A percentile compares a stretch with the other conserved stretches of the same genome.
Evolutionary conservation across 2,888 invertebrate genomes (phyloP).

Genomic region (Drosophila macrospina): DNA sequence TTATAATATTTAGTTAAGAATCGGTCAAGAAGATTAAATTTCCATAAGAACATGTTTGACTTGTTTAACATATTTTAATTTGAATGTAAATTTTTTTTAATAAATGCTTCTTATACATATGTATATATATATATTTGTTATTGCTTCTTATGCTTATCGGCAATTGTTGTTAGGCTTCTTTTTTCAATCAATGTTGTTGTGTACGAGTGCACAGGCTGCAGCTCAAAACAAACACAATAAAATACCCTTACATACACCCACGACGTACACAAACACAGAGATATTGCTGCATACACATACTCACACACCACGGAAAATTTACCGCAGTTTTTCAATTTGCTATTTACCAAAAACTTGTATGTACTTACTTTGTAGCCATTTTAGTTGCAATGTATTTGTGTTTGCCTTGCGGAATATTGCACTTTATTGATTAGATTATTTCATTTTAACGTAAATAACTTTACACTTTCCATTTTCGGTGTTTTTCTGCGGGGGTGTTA

Average conservation of each 20-base stretch:
- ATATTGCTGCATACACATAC: conserved; percentile 35
- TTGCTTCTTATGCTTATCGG: conserved; percentile 41
- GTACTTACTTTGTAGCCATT: conserved; percentile 69
- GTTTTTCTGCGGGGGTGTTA: conserved; percentile 48
- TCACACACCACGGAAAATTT: conserved; percentile 31
- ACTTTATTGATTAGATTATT: conserved; percentile 47
- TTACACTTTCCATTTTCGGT: conserved; percentile 54
- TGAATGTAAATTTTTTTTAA: too few relatives aligned
- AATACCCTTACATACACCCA: conserved; percentile 68
- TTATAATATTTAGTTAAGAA: background rate
- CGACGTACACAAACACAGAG: conserved; percentile 25
- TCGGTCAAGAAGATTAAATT: background rate
- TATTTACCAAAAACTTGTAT: conserved; percentile 2
- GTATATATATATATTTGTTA: background rate
- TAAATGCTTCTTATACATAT: background rate
- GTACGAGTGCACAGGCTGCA: conserved; percentile 43
- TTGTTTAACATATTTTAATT: background rate
- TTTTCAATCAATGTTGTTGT: conserved; percentile 1
- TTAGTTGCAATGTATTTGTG: conserved; percentile 16
- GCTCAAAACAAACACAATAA: conserved; percentile 66
- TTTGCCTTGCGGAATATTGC: conserved; percentile 19
- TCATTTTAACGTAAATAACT: conserved; percentile 56
- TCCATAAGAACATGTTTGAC: background rate
- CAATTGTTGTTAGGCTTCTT: conserved; percentile 40
- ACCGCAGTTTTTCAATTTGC: conserved; percentile 10